Evolutionary conservation across 2,113 vertebrate species (phyloP).

Genomic region (Hypomesus transpacificus): DNA sequence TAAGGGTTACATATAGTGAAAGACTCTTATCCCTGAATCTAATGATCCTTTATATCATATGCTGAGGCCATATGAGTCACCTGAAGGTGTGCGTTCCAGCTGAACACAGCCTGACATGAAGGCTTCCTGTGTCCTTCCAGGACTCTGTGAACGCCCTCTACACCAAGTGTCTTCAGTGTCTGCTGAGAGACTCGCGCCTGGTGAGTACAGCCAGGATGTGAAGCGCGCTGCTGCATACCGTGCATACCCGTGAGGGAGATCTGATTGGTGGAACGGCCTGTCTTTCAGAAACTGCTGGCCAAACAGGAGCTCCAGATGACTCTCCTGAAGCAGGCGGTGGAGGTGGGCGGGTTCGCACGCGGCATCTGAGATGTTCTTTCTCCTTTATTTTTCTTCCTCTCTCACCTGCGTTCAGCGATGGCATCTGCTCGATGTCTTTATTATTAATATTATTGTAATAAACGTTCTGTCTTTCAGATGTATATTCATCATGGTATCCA

Average conservation of each 20-base stretch:
- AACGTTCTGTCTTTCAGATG: conserved; percentile 69
- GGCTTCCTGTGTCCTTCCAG: conserved; percentile 57
- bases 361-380: background rate
- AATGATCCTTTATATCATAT: too few relatives aligned
- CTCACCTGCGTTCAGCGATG: background rate
- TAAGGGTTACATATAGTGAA: too few relatives aligned
- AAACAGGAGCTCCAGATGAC: conserved; percentile 94
- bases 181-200: conserved; percentile 89
- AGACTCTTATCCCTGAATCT: too few relatives aligned
- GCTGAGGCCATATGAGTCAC: too few relatives aligned
- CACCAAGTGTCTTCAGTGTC: conserved; percentile 94
- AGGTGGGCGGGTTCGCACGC: conserved; percentile 72
- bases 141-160: conserved; percentile 90
- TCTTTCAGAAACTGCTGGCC: conserved; percentile 82
- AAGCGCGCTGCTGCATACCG: background rate
- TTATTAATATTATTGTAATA: background rate
- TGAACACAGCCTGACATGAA: background rate
- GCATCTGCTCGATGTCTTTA: background rate
- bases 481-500: conserved; percentile 93
- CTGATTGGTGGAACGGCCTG: conserved; percentile 11
- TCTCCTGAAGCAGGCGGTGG: conserved; percentile 94
- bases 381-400: background rate
- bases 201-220: conserved; percentile 67
- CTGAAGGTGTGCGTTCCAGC: background rate
- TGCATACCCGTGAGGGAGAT: background rate